These are phyloP conservation scores for Battus philenor DNA, from an alignment of 1,140 invertebrate genomes.

Conservation along the genomic window DNA sequence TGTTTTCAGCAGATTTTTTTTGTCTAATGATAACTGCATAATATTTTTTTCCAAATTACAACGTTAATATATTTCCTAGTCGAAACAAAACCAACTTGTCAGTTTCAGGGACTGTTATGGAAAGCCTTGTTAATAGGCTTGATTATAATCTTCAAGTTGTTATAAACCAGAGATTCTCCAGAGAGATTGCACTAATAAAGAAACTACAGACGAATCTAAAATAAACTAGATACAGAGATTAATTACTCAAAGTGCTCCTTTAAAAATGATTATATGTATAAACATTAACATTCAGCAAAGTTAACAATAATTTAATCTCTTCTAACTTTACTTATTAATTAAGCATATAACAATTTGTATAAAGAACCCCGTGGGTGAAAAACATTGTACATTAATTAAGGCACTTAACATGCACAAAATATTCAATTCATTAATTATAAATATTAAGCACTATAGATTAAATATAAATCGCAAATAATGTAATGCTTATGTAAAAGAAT, in stretches of 20 bases:
- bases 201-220: conserved; percentile 25
- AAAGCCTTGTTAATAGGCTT: too few species aligned
- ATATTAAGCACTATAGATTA: conserved; percentile 61
- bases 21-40: too few species aligned
- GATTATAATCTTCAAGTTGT: too few species aligned
- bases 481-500: conserved; percentile 36
- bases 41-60: too few species aligned
- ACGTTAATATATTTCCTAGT: too few species aligned
- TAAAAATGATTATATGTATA: conserved; percentile 42
- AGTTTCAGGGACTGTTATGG: too few species aligned
- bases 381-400: conserved; percentile 69
- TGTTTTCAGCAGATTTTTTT: too few species aligned
- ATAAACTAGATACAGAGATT: conserved; percentile 40
- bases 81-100: too few species aligned
- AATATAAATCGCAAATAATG: conserved; percentile 50
- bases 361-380: conserved; percentile 61
- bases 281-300: conserved; percentile 69
- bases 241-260: conserved; percentile 27
- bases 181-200: conserved; percentile 41
- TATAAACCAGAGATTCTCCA: conserved; percentile 51
- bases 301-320: conserved; percentile 76
- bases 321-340: conserved; percentile 59
- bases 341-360: conserved; percentile 67
- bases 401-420: conserved; percentile 64
- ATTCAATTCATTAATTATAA: conserved; percentile 59